Base-by-base conservation (phyloP, 2,888 invertebrate species). In the Steinernema scapterisci region DNA sequence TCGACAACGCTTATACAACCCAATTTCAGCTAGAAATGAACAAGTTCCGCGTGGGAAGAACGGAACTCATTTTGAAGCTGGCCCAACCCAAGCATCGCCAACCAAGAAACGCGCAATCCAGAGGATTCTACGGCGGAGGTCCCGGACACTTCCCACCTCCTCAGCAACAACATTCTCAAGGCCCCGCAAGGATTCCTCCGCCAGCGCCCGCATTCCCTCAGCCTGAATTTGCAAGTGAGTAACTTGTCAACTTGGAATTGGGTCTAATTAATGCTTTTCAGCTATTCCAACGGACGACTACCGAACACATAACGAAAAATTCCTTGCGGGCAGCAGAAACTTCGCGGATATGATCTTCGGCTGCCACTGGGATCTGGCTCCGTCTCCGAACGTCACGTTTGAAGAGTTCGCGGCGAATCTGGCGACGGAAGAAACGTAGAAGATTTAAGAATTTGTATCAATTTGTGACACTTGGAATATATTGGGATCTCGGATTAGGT, bases 21-120 rank as follows among this genome's bases (percentile, higher is more conserved):
- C 11, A 11, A 9, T 73, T 77, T 71, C 71, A 81, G 81, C 75
- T 83, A 23, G 89, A 89, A 80, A 89, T 89, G 89, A 82, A 86
- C 75, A 82, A 84, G 25, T 79, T 79, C n/a, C 43, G 56, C 27
- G 77, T 87, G 7, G 75, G 79, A 21, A 80, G 80, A 0, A 70
- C 76, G 9, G 81, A 84, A 51, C 79, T 86, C 19, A 16, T 76
- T 9, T 71, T 86, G 19, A 80, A 80, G 70, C 73, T 86, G 44
- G 86, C 85, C 13, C 54, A 70, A 31, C 82, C 81, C 16, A 77
- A 78, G 43, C 73, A 74, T 5, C 51, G 74, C 23, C 44, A 44
- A 1, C 74, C 74, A 11, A 71, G 71, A 63, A 63, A 25, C 25
- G 11, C 31, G 1, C 31, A 7, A 5, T 13, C 9, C 5, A 9